These are phyloP conservation scores for Anoura caudifer DNA, from an alignment of 2,113 vertebrate genomes.

Conservation along the genomic window DNA sequence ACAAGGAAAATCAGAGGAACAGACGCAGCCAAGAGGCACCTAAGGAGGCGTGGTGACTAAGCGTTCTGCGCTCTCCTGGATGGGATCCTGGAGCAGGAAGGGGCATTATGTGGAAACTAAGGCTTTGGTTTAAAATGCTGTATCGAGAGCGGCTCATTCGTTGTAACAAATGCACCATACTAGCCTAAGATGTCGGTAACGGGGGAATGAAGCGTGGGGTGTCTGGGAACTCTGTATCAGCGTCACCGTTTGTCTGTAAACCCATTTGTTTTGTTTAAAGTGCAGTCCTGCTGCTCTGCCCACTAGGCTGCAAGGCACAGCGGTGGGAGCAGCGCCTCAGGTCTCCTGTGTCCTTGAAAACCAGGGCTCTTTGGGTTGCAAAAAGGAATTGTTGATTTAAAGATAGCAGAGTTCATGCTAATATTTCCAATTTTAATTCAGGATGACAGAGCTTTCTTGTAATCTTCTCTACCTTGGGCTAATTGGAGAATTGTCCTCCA, in stretches of 20 bases:
- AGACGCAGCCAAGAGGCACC: neutral
- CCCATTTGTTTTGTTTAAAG: neutral
- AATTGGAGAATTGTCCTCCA: neutral
- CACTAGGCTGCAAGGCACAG: neutral
- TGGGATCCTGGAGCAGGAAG: neutral
- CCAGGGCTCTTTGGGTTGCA: neutral
- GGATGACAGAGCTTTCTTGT: neutral
- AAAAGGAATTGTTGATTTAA: slow-evolving; percentile 29
- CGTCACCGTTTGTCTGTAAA: neutral
- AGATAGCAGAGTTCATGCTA: neutral
- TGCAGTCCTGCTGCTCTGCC: neutral
- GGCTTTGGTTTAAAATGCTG: neutral
- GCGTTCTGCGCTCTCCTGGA: neutral
- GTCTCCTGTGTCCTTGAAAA: neutral
- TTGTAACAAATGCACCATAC: neutral
- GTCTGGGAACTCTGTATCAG: neutral
- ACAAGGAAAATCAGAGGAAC: neutral
- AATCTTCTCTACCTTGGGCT: neutral
- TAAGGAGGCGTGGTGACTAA: neutral
- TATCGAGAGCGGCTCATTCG: neutral
- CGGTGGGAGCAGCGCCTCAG: neutral
- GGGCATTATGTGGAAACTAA: neutral
- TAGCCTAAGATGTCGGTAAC: neutral
- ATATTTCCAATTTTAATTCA: neutral
- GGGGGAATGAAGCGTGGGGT: neutral